Percentiles rank a stretch among this genome's conserved stretches.
phyloP scores from a whole-genome alignment of 2,888 invertebrate genomes.

The Metalampra italica region DNA sequence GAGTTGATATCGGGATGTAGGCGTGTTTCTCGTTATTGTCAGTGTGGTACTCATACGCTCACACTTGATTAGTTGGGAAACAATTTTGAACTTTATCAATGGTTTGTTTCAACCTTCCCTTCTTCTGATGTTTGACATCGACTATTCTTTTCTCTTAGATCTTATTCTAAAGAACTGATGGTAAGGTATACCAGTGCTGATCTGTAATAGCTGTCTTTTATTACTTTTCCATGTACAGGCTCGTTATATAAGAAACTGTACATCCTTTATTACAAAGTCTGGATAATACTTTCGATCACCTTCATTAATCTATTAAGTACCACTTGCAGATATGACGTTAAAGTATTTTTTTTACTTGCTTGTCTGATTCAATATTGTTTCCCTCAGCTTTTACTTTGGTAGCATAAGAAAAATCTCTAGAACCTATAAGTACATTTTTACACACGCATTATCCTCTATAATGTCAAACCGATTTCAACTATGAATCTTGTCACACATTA shows the following conservation, averaged over 20 bases:
- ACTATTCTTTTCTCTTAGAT: too few relatives aligned
- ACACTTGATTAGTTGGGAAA: constrained; percentile 22
- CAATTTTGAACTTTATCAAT: constrained; percentile 27
- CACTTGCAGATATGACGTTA: too few relatives aligned
- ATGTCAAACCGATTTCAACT: constrained; percentile 7
- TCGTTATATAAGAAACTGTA: too few relatives aligned
- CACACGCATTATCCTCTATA: constrained; percentile 1
- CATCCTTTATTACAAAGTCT: too few relatives aligned
- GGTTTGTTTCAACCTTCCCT: not conserved
- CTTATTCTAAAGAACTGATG: too few relatives aligned
- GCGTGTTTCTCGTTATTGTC: constrained; percentile 16
- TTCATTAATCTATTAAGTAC: too few relatives aligned
- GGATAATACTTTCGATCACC: too few relatives aligned
- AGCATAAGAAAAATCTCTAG: constrained; percentile 5
- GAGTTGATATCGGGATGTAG: constrained; percentile 6
- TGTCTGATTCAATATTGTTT: constrained; percentile 10
- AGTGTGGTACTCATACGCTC: constrained; percentile 25
- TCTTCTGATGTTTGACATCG: not conserved
- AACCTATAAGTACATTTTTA: constrained; percentile 7
- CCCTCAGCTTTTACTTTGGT: constrained; percentile 6
- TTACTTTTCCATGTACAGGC: not conserved
- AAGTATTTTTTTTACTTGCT: too few relatives aligned
- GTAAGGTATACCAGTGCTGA: too few relatives aligned
- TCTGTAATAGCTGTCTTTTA: too few relatives aligned
- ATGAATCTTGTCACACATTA: not conserved